phyloP scores from a whole-genome alignment of 2,113 vertebrate genomes.

The Caranx ignobilis region DNA sequence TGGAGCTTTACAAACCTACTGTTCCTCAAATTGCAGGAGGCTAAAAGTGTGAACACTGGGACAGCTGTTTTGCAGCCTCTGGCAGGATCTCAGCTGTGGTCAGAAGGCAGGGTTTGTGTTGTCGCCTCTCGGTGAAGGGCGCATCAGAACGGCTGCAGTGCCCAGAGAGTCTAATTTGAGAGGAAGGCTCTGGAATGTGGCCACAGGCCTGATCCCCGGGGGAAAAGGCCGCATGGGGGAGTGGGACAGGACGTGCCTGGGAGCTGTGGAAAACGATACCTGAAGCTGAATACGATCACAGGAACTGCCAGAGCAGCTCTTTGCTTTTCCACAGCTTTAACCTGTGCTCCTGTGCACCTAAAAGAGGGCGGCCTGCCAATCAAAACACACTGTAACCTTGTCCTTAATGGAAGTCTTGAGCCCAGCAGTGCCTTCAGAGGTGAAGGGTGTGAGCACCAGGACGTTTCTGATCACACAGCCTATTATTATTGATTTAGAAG shows the following conservation, averaged over 20 bases:
- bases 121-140: slow-evolving; percentile 79
- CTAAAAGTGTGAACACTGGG: slow-evolving; percentile 80
- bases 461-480: background rate
- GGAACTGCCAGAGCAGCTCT: slow-evolving; percentile 44
- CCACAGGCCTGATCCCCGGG: slow-evolving; percentile 66
- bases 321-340: slow-evolving; percentile 56
- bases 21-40: slow-evolving; percentile 75
- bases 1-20: slow-evolving; percentile 78
- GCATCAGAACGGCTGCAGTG: slow-evolving; percentile 75
- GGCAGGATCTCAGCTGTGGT: slow-evolving; percentile 69
- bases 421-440: slow-evolving; percentile 5
- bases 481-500: background rate
- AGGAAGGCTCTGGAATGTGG: slow-evolving; percentile 70
- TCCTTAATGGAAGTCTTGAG: slow-evolving; percentile 45
- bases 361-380: slow-evolving; percentile 40
- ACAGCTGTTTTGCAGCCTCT: slow-evolving; percentile 79
- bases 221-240: slow-evolving; percentile 51
- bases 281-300: slow-evolving; percentile 48
- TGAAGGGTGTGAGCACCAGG: slow-evolving; percentile 26
- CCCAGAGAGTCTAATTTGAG: slow-evolving; percentile 79
- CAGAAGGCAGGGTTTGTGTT: slow-evolving; percentile 79
- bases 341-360: slow-evolving; percentile 34
- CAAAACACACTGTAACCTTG: slow-evolving; percentile 37
- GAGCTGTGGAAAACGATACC: slow-evolving; percentile 46
- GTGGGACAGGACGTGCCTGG: slow-evolving; percentile 50